phyloP scores from a whole-genome alignment of 1,140 invertebrate species.

The Thaumetopoea pityocampa region DNA sequence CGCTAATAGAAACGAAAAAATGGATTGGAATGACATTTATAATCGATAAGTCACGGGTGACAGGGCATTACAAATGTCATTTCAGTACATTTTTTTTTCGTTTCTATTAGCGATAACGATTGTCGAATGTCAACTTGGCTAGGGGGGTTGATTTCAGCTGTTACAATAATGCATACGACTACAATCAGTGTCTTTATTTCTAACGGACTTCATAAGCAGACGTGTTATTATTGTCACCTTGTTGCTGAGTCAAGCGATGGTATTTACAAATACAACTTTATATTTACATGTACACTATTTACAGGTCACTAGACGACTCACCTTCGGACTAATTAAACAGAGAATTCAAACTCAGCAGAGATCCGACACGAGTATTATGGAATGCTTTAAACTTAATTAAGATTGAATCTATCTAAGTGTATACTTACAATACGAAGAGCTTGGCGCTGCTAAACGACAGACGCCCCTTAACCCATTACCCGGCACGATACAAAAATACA shows the following conservation, averaged over 20 bases:
- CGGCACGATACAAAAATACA: too few species aligned
- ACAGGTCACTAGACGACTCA: constrained; percentile 38
- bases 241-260: constrained; percentile 31
- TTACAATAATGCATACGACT: too few species aligned
- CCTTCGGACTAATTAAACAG: constrained; percentile 58
- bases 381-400: constrained; percentile 68
- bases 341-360: constrained; percentile 67
- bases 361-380: constrained; percentile 70
- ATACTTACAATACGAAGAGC: constrained; percentile 54
- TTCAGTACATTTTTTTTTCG: too few species aligned
- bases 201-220: constrained; percentile 45
- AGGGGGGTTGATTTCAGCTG: too few species aligned
- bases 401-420: constrained; percentile 59
- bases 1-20: too few species aligned
- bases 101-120: too few species aligned
- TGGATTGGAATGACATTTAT: too few species aligned
- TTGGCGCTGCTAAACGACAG: constrained; percentile 36
- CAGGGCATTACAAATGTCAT: too few species aligned
- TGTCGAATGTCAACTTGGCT: too few species aligned
- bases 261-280: constrained; percentile 60
- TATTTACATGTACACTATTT: constrained; percentile 52
- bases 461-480: constrained; percentile 34
- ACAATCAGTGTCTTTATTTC: too few species aligned
- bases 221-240: constrained; percentile 64
- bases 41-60: too few species aligned